Evolutionary conservation across 2,113 vertebrate genomes (phyloP).

Genomic region (Taxidea taxus): DNA sequence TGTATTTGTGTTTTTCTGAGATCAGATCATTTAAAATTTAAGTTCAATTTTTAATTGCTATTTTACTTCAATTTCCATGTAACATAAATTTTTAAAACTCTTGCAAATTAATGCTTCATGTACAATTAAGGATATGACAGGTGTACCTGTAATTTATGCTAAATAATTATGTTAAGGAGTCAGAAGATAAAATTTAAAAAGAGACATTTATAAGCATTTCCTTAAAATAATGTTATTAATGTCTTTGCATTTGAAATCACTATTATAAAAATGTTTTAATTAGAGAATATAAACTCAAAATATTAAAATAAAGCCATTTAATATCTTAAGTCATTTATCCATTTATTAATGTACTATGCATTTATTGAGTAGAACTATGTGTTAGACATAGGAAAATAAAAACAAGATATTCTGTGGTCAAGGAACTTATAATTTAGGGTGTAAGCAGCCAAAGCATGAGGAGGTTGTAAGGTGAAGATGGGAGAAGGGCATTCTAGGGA

Average conservation of each 20-base stretch:
- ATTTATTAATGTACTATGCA: neutral
- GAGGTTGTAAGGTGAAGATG: neutral
- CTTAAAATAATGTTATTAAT: neutral
- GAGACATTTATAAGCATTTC: slow-evolving; percentile 3
- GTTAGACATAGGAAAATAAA: neutral
- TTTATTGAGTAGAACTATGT: neutral
- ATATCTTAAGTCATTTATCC: neutral
- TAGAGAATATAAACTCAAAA: neutral
- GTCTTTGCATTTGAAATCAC: slow-evolving; percentile 3
- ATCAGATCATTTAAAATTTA: slow-evolving; percentile 32
- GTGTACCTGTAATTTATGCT: slow-evolving; percentile 45
- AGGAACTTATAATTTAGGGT: neutral
- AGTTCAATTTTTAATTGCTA: slow-evolving; percentile 47
- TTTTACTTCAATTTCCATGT: slow-evolving; percentile 34
- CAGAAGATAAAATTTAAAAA: slow-evolving; percentile 40
- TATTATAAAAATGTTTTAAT: neutral
- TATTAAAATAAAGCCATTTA: neutral
- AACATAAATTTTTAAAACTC: slow-evolving; percentile 27
- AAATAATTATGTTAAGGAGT: neutral
- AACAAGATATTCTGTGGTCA: neutral
- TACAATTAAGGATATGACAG: slow-evolving; percentile 31
- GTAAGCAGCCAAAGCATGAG: neutral
- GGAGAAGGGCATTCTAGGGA: neutral
- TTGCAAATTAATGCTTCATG: slow-evolving; percentile 44
- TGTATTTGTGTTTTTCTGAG: slow-evolving; percentile 36